Evolutionary conservation across 2,797 vertebrate genomes (phyloP), one percentile per base, ranked within the genome.

Genomic region (Halcyon chelicuti): DNA sequence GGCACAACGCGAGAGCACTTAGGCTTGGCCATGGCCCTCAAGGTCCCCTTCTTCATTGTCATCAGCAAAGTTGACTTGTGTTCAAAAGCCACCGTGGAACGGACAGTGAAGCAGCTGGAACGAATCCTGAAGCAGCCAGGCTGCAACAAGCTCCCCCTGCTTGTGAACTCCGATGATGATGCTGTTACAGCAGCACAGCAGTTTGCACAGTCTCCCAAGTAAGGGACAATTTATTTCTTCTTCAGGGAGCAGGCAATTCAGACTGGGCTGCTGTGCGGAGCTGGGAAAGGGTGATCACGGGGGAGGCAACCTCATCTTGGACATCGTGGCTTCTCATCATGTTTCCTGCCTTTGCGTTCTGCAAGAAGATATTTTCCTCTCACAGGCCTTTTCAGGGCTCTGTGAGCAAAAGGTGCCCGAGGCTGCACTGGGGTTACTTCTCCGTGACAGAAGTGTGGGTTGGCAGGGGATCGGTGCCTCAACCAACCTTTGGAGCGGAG

Each of bases 1-100:
- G 99, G 99, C n/a, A 99, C 99, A 37, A 99, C 99, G 0, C 97
- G 99, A 90, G 99, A 99, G 95, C 99, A 99, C 97, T 98, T 99
- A 95, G 99, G 99, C 76, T 98, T 99, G 93, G 99, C 99, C 46
- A 99, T 99, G 98, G 99, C 99, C 26, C 98, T 99, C 93, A 99
- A 99, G 97, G 99, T 99, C 77, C 99, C 99, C 72, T 99, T 99
- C 98, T 99, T 99, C 97, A 98, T 99, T 63, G 99, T 99, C 96
- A 98, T 99, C 97, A 99, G 99, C 97, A 99, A 99, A 97, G 98
- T 99, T 94, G 99, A 99, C 97, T 97, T 99, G 92, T 99, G 99
- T 92, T 98, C 98, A 19, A 98, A 98, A 61, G 98, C 98, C 94
- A 99, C 99, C 0, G 98, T 99, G 96, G 99, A 99, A 86, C 98